Conservation (phyloP, 2,888 invertebrate genomes). For the Drosophila neutralis region DNA sequence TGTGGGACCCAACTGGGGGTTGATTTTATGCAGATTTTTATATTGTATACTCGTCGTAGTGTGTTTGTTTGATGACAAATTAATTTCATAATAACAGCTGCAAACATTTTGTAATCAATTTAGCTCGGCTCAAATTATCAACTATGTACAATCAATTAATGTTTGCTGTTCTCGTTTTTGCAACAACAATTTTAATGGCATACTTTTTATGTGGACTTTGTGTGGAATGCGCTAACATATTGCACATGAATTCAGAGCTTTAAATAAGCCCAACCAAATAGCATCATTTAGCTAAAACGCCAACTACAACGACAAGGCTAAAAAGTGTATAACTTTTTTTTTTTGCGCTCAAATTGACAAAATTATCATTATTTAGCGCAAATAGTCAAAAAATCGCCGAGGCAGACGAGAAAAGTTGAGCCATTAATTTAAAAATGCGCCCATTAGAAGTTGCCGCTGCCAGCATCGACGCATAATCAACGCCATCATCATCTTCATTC, state of each 20-base stretch:
- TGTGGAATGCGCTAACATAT: constrained; percentile 24
- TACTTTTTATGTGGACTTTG: constrained; percentile 10
- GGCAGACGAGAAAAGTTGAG: constrained; percentile 64
- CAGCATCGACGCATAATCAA: constrained; percentile 47
- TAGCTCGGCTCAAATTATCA: constrained; percentile 54
- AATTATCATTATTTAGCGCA: constrained; percentile 68
- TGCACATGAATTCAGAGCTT: constrained; percentile 2
- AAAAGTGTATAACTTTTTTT: constrained; percentile 13
- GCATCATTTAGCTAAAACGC: constrained; percentile 7
- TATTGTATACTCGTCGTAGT: constrained; percentile 11
- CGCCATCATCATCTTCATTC: constrained; percentile 47
- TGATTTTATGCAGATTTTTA: constrained; percentile 73
- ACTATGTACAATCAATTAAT: constrained; percentile 72
- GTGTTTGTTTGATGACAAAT: constrained; percentile 74
- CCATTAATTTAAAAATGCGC: constrained; percentile 74
- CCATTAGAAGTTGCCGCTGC: constrained; percentile 60
- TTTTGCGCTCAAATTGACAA: constrained; percentile 30
- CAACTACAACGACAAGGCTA: not conserved
- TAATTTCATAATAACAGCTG: constrained; percentile 79
- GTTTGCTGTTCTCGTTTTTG: constrained; percentile 32
- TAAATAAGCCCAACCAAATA: constrained; percentile 23
- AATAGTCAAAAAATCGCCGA: constrained; percentile 60
- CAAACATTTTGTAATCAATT: constrained; percentile 78
- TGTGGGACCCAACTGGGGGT: constrained; percentile 37
- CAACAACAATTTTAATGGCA: constrained; percentile 25